Base-by-base conservation (phyloP, 2,888 invertebrate species). In the Parapristionchus giblindavisi region DNA sequence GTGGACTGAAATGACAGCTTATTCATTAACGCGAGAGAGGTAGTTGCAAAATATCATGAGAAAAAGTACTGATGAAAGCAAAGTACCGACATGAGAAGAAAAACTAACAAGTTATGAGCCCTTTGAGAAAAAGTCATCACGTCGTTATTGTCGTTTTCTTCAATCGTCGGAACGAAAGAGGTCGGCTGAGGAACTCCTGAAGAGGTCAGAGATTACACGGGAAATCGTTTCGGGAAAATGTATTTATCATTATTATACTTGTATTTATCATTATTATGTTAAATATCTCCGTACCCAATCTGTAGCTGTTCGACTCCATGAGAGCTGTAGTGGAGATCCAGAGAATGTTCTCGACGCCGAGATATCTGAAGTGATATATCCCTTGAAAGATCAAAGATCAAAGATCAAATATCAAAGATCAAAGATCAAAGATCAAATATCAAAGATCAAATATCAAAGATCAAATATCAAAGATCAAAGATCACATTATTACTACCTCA, bases 261-360 rank as follows among this genome's bases (percentile, higher is more conserved):
- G 43, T 43, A 43, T 43, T 8, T 14, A 17, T 43, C 43, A 43
- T 54, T 17, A 5, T 24, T 6, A n/a, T 54, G 27, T 5, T 54
- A n/a, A 6, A 24, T 8, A 17, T n/a, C 17, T 48, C 40, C 51
- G 21, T 36, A 76, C 83, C 85, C 48, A 85, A 65, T 60, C 82
- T 81, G 60, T 85, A 86, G 63, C 81, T 81, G 36, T 79, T 78
- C 8, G 81, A 81, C 54, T 86, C 86, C 79, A 84, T 83, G 5
- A 86, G 77, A 24, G 84, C 82, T 2, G 85, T 85, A 0, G 86
- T 86, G 21, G 83, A 83, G 43, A 84, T 81, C 86, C 84, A 86
- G 27, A 85, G 75, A 56, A 83, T 82, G 29, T 82, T 82, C 21
- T 79, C 73, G 74, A 85, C 84, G 21, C 79, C 85, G 40, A 86